A percentile compares a stretch with the other conserved stretches of the same genome.
Conservation (phyloP, 2,113 vertebrate genomes). For the Melanotaenia duboulayi region DNA sequence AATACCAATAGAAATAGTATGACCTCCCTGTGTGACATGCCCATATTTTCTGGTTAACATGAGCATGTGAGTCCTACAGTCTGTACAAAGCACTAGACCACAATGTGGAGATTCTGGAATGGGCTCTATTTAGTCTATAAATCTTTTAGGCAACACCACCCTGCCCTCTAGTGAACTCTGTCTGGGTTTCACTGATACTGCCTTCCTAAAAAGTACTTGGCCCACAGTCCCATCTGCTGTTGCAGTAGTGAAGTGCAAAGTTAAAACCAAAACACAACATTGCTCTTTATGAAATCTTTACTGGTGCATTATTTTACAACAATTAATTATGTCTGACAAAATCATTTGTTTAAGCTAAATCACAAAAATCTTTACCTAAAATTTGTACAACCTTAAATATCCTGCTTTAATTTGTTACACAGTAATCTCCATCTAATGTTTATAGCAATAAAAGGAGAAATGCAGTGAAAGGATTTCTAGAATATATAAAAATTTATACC, state of each 20-base stretch:
- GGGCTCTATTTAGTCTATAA: neutral
- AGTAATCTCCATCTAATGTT: neutral
- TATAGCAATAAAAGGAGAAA: neutral
- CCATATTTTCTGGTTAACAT: neutral
- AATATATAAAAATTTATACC: slow-evolving; percentile 6
- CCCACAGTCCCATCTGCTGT: slow-evolving; percentile 58
- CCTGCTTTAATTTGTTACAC: slow-evolving; percentile 4
- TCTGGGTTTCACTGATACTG: neutral
- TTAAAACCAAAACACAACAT: neutral
- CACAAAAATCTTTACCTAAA: slow-evolving; percentile 19
- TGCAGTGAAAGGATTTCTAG: neutral
- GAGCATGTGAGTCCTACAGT: neutral
- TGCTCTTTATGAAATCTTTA: slow-evolving; percentile 30
- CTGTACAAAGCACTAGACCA: neutral
- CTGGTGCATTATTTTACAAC: slow-evolving; percentile 12
- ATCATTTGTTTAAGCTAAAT: slow-evolving; percentile 18
- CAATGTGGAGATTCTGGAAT: slow-evolving; percentile 3
- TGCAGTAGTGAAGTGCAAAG: slow-evolving; percentile 12
- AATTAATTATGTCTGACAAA: neutral
- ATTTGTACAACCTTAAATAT: slow-evolving; percentile 24
- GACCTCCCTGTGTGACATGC: neutral
- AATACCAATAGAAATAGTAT: neutral
- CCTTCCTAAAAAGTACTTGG: neutral
- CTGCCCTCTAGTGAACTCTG: slow-evolving; percentile 40
- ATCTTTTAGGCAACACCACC: neutral